Evolutionary conservation across 2,113 vertebrate species (phyloP), one percentile per base, ranked within the genome.

Genomic region (Phalacrocorax brasilianus): DNA sequence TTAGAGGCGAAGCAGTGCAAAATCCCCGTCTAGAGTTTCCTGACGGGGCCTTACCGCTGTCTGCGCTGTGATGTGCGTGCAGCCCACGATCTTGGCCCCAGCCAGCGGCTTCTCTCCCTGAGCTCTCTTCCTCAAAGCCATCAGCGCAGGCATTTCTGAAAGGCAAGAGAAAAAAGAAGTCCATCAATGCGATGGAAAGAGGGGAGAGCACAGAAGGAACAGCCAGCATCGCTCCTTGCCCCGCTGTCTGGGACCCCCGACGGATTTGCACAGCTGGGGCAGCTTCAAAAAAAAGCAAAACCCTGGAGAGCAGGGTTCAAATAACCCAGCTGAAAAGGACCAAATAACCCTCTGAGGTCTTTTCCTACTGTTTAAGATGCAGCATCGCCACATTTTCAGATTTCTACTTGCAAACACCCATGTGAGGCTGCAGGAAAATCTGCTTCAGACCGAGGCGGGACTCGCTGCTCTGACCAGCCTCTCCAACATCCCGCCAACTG

Each of bases 21-120:
- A 58, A 27, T 21, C 18, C 59, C 82, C 0, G 4, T 4, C 5
- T 8, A 8, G 28, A 24, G 16, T 4, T 14, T 0, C 2, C 3
- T 4, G 75, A 2, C 0, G 5, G 45, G 83, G 21, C 97, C 99
- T 99, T 96, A 99, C 99, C 50, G 99, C 99, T 6, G 99, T 99
- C 98, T 99, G 99, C 2, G 99, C 99, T 3, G 99, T 99, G 85
- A 99, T 99, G 98, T 99, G 99, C 8, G 99, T 99, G 96, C 99
- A 99, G 87, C 99, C 99, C 97, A 99, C 99, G 74, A 99, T 99
- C 97, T 99, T 99, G 97, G 99, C 99, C 92, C 99, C 99, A 1
- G 99, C 99, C 85, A 99, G 97, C 2, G 99, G 99, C 75, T 99
- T 99, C 98, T 99, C 99, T 86, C 99, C 99, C 97, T 99, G 99